These are phyloP conservation scores for Heptranchias perlo DNA, from an alignment of 2,113 vertebrate genomes.

Conservation along the genomic window DNA sequence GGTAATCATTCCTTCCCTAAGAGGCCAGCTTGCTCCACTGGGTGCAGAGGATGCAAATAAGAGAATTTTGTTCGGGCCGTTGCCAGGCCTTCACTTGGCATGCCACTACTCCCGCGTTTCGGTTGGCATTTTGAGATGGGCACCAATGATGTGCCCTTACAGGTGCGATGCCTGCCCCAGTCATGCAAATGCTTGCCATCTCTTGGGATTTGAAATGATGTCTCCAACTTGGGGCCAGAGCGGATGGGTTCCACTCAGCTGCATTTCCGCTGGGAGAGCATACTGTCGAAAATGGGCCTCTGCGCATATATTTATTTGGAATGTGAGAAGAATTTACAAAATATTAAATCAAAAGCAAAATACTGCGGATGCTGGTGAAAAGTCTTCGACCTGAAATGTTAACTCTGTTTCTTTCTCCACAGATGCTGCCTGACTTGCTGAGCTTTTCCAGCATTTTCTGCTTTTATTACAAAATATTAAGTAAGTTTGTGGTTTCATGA, in stretches of 20 bases:
- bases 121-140: background rate
- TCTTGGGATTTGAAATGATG: background rate
- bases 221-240: background rate
- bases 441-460: no score
- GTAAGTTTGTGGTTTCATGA: background rate
- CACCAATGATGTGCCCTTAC: background rate
- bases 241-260: background rate
- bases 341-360: no score
- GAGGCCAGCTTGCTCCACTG: background rate
- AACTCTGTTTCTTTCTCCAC: no score
- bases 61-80: background rate
- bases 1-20: background rate
- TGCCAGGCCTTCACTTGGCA: background rate
- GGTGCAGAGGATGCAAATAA: background rate
- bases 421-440: no score
- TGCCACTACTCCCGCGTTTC: background rate
- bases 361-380: no score
- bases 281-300: background rate
- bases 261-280: background rate
- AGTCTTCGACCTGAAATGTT: no score
- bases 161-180: background rate
- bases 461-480: no score
- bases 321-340: background rate
- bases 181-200: background rate
- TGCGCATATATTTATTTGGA: background rate